A percentile compares a stretch with the other conserved stretches of the same genome.
These are phyloP conservation scores for Montipora cactus DNA, from an alignment of 64 coral and sea anemone genomes.

Conservation along the genomic window DNA sequence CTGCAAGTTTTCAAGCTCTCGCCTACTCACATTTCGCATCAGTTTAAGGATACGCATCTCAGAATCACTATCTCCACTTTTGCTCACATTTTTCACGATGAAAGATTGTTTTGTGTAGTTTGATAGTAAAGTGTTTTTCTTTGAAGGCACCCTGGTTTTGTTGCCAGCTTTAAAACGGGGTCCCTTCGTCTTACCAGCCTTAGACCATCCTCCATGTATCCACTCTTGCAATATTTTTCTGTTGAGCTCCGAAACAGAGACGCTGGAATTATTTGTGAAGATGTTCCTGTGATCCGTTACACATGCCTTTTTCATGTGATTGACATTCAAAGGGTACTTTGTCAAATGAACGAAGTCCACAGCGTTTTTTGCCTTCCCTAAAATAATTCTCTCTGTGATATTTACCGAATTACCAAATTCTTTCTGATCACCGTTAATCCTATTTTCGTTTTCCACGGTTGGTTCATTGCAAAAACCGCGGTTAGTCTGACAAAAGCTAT, in stretches of 20 bases:
- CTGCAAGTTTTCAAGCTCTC: conserved; percentile 24
- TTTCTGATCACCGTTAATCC: not conserved
- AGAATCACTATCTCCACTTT: not conserved
- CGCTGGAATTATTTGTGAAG: not conserved
- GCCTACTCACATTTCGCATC: conserved; percentile 3
- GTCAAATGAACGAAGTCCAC: not conserved
- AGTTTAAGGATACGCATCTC: not conserved
- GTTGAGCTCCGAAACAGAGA: not conserved
- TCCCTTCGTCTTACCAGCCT: not conserved
- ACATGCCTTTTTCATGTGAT: not conserved
- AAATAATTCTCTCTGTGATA: not conserved
- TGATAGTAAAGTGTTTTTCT: not conserved
- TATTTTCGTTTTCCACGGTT: not conserved
- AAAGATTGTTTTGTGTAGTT: not conserved
- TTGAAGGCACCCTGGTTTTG: not conserved
- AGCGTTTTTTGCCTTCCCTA: not conserved
- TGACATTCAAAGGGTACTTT: not conserved
- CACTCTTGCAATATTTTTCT: not conserved
- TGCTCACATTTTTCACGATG: not conserved
- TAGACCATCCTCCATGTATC: conserved; percentile 4
- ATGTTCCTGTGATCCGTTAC: not conserved
- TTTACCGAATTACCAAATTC: not conserved
- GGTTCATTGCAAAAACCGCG: not conserved
- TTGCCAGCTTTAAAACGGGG: not conserved
- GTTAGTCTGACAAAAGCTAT: not conserved